Conservation (phyloP, 2,113 vertebrate species). For the Hyla sarda region DNA sequence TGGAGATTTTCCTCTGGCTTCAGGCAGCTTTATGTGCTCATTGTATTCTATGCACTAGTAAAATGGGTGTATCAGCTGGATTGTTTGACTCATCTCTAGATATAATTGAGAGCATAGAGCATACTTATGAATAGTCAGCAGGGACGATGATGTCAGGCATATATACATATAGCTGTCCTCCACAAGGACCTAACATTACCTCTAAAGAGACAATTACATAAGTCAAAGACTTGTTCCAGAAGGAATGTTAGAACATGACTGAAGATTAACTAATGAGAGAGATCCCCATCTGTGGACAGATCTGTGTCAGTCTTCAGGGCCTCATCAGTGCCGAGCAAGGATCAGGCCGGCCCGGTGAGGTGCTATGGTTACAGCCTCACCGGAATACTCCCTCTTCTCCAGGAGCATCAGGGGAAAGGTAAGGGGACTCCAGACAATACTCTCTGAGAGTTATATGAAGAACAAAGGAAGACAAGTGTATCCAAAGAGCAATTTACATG, state of each 20-base stretch:
- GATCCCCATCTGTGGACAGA: constrained; percentile 10
- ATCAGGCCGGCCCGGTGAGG: background rate
- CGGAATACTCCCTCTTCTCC: background rate
- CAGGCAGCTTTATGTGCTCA: too few species aligned
- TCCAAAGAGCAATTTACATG: background rate
- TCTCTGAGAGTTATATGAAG: background rate
- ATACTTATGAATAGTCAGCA: background rate
- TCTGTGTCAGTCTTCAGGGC: constrained; percentile 14
- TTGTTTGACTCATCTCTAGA: too few species aligned
- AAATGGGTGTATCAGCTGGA: too few species aligned
- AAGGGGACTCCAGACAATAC: background rate
- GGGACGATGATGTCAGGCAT: background rate
- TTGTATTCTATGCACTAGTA: too few species aligned
- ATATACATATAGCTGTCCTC: background rate
- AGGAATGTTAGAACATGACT: background rate
- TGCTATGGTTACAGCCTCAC: background rate
- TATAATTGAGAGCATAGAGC: background rate
- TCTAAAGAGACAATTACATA: background rate
- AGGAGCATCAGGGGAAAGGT: background rate
- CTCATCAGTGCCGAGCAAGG: background rate
- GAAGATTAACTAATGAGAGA: background rate
- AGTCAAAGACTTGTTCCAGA: background rate
- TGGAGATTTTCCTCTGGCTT: too few species aligned
- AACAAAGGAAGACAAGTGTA: too few species aligned
- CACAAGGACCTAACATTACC: background rate